phyloP scores from a whole-genome alignment of 2,888 invertebrate species.

The Baccha elongata region DNA sequence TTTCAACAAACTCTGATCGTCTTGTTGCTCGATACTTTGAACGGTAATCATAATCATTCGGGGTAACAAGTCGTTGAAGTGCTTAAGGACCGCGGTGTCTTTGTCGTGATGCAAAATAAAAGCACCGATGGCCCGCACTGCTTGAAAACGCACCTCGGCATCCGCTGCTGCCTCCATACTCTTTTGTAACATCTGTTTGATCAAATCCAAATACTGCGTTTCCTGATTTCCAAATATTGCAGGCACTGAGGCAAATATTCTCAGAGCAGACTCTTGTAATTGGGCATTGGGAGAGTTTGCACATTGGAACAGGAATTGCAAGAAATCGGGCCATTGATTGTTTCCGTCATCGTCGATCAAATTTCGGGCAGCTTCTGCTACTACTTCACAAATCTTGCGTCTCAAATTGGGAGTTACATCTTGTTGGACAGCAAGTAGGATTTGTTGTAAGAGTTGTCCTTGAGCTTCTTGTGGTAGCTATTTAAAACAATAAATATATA shows the following conservation, averaged over 20 bases:
- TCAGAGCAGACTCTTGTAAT: constrained; percentile 95
- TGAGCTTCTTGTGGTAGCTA: constrained; percentile 91
- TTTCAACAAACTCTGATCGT: constrained; percentile 96
- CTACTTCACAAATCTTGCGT: constrained; percentile 97
- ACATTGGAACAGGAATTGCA: constrained; percentile 97
- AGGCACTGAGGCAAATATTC: constrained; percentile 98
- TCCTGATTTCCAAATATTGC: constrained; percentile 98
- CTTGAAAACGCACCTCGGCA: constrained; percentile 90
- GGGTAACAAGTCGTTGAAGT: constrained; percentile 93
- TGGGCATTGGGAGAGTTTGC: constrained; percentile 92
- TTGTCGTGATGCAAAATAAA: constrained; percentile 95
- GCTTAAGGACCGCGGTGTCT: constrained; percentile 93
- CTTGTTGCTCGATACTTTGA: constrained; percentile 91
- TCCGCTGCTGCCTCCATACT: constrained; percentile 89
- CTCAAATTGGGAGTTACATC: constrained; percentile 90
- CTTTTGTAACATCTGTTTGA: constrained; percentile 96
- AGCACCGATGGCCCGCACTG: constrained; percentile 91
- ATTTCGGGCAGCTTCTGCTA: constrained; percentile 97
- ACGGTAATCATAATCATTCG: constrained; percentile 88
- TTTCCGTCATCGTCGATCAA: constrained; percentile 97
- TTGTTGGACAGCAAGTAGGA: constrained; percentile 92
- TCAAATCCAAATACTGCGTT: constrained; percentile 93
- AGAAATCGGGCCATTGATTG: constrained; percentile 98
- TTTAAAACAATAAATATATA: constrained; percentile 16
- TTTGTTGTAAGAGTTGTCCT: constrained; percentile 92